Base-by-base conservation (phyloP, 2,113 vertebrate genomes). In the Perca flavescens region DNA sequence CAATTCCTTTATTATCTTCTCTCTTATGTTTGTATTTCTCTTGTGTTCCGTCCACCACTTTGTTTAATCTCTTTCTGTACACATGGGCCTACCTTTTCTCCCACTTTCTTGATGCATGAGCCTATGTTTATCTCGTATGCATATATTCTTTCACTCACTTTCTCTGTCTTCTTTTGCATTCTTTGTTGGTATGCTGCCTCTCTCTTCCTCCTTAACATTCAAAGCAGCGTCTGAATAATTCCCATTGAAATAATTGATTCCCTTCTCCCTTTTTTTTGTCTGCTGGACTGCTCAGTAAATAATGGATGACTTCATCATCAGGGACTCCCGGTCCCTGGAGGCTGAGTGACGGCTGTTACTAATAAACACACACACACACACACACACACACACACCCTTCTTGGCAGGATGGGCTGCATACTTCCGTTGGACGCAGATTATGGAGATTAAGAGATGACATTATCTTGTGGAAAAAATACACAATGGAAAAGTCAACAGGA, bases 231-330 rank as follows among this genome's bases (percentile, higher is more conserved):
- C 70, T 80, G 87, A 93, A 92, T 92, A 88, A 93, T 94, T 94
- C 84, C 77, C 76, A 83, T 89, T 93, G 86, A 94, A 95, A 94
- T 94, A 93, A 95, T 94, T 93, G 90, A 94, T 89, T 89, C 84
- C 58, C n/a, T 66, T 70, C 40, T 40, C 9, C 40, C 40, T 43
- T 87, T 88, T 88, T 79, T 83, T 81, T 89, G 88, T 94, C 77
- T 77, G 72, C 71, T 63, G 83, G 92, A 89, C 82, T 72, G 73
- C 82, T 79, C 56, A 12, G 92, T 94, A 93, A 95, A 95, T 95
- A 94, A 95, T 94, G 89, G 86, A 95, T 95, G 85, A 66, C 64
- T 93, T 88, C 84, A 92, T 91, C 90, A 94, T 94, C 86, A 83
- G 90, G 82, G 85, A 86, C 83, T 88, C 62, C 34, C 15, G 28